Conservation (phyloP, 2,888 invertebrate genomes). For the Acanthoscelides obtectus region DNA sequence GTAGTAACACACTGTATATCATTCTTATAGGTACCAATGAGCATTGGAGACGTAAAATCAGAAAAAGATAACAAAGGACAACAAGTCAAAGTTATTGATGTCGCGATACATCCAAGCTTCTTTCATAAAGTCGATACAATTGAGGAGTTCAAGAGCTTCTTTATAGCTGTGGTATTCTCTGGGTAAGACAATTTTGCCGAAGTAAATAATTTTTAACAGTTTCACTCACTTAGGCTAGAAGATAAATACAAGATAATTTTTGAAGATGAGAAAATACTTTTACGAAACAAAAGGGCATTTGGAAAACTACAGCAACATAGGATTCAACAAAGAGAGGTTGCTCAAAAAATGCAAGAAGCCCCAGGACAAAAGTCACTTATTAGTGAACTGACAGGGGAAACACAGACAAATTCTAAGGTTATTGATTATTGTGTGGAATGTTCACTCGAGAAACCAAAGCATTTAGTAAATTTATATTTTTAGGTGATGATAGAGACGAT, state of each 20-base stretch:
- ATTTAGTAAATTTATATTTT: too few relatives aligned
- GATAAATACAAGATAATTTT: conserved; percentile 73
- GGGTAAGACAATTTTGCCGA: conserved; percentile 41
- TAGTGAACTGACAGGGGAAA: conserved; percentile 27
- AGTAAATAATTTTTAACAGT: background rate
- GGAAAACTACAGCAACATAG: conserved; percentile 71
- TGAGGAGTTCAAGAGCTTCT: conserved; percentile 71
- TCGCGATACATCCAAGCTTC: conserved; percentile 76
- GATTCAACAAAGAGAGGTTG: conserved; percentile 65
- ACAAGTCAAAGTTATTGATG: conserved; percentile 73
- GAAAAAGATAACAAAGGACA: conserved; percentile 72
- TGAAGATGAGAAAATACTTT: conserved; percentile 60
- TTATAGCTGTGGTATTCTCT: conserved; percentile 74
- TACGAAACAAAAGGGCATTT: conserved; percentile 70
- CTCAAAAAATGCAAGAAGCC: conserved; percentile 40
- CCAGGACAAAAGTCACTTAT: conserved; percentile 20
- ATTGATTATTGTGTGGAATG: too few relatives aligned
- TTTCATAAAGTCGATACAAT: conserved; percentile 69
- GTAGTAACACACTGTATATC: background rate
- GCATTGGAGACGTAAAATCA: conserved; percentile 75
- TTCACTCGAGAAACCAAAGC: too few relatives aligned
- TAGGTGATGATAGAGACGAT: conserved; percentile 37
- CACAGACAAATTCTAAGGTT: too few relatives aligned
- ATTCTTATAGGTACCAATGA: conserved; percentile 65
- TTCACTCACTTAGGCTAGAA: conserved; percentile 48